These are phyloP conservation scores for Pampus argenteus DNA, from an alignment of 2,797 vertebrate genomes.

Conservation along the genomic window DNA sequence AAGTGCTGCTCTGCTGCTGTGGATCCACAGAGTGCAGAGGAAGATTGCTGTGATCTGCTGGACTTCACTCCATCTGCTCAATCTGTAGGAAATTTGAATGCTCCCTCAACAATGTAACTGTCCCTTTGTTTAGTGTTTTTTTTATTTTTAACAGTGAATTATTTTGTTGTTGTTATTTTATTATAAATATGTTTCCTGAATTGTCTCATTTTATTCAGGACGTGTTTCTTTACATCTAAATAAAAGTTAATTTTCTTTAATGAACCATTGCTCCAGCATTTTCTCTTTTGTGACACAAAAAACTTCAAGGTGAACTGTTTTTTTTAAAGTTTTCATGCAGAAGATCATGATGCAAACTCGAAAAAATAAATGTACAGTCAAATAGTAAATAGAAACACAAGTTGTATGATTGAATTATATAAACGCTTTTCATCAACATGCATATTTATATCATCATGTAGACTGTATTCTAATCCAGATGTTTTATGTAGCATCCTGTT, in stretches of 20 bases:
- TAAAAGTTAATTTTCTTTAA: constrained; percentile 60
- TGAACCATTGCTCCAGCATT: background rate
- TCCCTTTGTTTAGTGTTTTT: constrained; percentile 6
- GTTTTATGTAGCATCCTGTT: background rate
- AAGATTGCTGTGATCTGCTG: constrained; percentile 87
- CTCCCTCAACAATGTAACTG: constrained; percentile 12
- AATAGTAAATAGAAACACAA: background rate
- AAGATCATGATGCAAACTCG: too few relatives aligned
- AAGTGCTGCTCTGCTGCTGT: constrained; percentile 98
- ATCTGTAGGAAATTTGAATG: constrained; percentile 17
- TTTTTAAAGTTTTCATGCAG: background rate
- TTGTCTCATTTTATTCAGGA: constrained; percentile 37
- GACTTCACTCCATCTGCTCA: constrained; percentile 12
- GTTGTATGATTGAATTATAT: background rate
- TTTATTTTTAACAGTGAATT: constrained; percentile 30
- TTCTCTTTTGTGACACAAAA: constrained; percentile 2
- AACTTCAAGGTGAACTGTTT: background rate
- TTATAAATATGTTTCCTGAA: constrained; percentile 25
- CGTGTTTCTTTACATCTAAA: constrained; percentile 54
- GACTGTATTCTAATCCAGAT: background rate
- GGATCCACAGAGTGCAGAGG: constrained; percentile 96
- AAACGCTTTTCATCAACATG: too few relatives aligned
- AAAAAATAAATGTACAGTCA: too few relatives aligned
- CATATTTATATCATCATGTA: background rate
- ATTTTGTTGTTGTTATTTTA: constrained; percentile 54